Base-by-base conservation (phyloP, 2,797 vertebrate genomes). In the Gambusia yucatana region DNA sequence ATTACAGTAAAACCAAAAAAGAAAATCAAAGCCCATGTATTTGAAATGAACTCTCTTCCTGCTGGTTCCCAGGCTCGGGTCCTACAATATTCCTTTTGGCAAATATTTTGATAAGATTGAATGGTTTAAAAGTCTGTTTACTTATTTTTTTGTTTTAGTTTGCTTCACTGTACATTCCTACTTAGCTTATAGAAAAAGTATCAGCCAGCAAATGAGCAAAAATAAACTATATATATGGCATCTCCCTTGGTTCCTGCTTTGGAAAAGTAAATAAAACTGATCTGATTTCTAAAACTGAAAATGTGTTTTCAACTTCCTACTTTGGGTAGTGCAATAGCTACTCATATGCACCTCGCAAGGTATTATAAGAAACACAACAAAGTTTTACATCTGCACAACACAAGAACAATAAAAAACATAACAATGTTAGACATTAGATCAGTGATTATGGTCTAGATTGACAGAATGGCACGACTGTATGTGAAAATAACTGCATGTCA, bases 401-500 rank as follows among this genome's bases (percentile, higher is more conserved):
- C 8, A 41, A 25, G 36, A 22, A 41, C 6, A 67, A 67, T 7
- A 67, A 41, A 39, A 39, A 36, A 22, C 36, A 67, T 20, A 65
- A 36, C 3, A 57, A 57, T 30, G 55, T 59, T 28, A 30, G 55
- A 59, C 39, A 3, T 67, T 67, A 67, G 63, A 69, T 43, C 39
- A 25, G 22, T 69, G 39, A 43, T 69, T 69, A 69, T 43, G 22
- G 39, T 69, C 41, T 69, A 69, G 22, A 69, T 39, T 6, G 39
- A 43, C 39, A 69, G 39, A 69, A 69, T 43, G 65, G 39, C 65
- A 69, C 39, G 22, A n/a, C 63, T 67, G 63, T 39, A 69, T 43
- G 65, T 43, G 39, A 43, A 69, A 69, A 69, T 69, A 69, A 69
- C 65, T 69, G 65, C 30, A 33, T n/a, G 65, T 69, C 65, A 69